Percentiles rank a stretch among this genome's conserved stretches.
These are phyloP conservation scores for Harlomillsia oculata DNA, from an alignment of 1,140 invertebrate species.

Conservation along the genomic window DNA sequence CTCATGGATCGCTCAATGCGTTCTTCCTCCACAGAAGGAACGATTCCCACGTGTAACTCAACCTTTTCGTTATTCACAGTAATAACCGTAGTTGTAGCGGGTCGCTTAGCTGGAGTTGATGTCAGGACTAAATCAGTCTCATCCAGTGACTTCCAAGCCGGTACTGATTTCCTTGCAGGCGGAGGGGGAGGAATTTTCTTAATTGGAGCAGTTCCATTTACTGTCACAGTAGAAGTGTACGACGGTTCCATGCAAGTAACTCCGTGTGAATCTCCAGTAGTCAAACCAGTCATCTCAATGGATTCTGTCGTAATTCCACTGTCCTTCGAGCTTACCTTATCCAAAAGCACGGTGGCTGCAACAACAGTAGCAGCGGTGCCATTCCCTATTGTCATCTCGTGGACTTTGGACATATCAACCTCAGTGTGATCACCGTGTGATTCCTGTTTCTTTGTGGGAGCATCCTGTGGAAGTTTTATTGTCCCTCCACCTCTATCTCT, in stretches of 20 bases:
- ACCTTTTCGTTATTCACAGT: neutral
- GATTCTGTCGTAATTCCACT: conserved; percentile 24
- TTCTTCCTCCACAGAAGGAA: neutral
- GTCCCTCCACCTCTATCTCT: conserved; percentile 12
- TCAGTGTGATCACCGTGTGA: too few relatives aligned
- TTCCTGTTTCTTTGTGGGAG: too few relatives aligned
- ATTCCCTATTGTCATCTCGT: neutral
- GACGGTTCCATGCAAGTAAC: too few relatives aligned
- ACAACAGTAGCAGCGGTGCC: neutral
- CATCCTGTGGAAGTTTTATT: too few relatives aligned
- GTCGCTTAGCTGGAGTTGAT: neutral
- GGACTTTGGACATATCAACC: neutral
- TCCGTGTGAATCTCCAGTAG: too few relatives aligned
- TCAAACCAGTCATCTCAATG: conserved; percentile 15
- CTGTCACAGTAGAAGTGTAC: too few relatives aligned
- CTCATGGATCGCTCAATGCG: neutral
- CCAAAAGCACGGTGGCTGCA: neutral
- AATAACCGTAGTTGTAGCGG: neutral
- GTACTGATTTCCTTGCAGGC: neutral
- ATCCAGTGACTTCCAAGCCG: too few relatives aligned
- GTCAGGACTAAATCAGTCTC: too few relatives aligned
- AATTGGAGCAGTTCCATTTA: too few relatives aligned
- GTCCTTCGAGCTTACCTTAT: conserved; percentile 25
- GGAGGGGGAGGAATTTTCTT: neutral
- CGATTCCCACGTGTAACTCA: neutral